These are phyloP conservation scores for Rhagium mordax DNA, from an alignment of 2,888 invertebrate species.

Conservation along the genomic window DNA sequence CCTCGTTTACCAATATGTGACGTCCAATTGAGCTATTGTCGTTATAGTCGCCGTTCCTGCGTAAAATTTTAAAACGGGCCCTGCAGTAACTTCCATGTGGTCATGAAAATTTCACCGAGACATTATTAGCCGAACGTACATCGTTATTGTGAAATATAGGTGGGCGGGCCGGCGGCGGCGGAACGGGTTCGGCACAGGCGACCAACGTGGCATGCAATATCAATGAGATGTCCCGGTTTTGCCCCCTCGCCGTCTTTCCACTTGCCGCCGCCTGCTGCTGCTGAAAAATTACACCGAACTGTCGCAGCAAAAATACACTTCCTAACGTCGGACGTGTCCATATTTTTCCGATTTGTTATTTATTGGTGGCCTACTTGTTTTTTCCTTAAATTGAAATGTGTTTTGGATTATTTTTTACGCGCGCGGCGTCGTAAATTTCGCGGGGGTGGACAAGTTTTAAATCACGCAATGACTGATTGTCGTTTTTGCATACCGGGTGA, in stretches of 20 bases:
- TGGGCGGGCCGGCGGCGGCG: background rate
- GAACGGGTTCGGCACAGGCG: conserved; percentile 1
- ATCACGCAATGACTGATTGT: background rate
- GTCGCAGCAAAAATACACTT: background rate
- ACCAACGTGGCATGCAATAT: conserved; percentile 7
- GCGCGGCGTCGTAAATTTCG: background rate
- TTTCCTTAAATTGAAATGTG: background rate
- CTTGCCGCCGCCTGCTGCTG: background rate
- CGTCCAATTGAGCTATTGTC: background rate
- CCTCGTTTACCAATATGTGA: background rate
- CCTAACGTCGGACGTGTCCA: background rate
- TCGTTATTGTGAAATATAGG: conserved; percentile 3
- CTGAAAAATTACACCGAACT: background rate
- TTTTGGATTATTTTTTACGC: background rate
- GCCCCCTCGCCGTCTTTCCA: background rate
- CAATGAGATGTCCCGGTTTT: conserved; percentile 14
- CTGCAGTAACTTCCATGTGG: background rate
- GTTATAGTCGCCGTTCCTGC: no score
- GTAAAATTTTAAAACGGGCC: no score
- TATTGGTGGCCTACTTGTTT: background rate
- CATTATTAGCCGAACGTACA: background rate
- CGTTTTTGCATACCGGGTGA: background rate
- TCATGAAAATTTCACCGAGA: background rate
- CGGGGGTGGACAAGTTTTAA: background rate
- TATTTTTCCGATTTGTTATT: background rate